Evolutionary conservation across 2,797 vertebrate species (phyloP), one percentile per base, ranked within the genome.

Genomic region (Aulostomus chinensis): DNA sequence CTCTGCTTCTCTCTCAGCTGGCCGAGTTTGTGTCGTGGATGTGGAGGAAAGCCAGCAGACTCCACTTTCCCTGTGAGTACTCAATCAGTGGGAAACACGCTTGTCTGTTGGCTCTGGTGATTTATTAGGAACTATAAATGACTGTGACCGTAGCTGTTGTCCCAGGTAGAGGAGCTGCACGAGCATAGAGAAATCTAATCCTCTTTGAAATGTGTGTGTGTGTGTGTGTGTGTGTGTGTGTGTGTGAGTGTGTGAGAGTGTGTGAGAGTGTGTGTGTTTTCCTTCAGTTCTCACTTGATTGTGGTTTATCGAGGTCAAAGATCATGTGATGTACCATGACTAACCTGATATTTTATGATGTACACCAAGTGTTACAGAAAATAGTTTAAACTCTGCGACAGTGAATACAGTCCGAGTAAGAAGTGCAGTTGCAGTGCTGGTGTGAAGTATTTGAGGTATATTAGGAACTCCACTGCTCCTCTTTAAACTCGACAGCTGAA

Each of bases 91-190:
- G 36, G 52, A 73, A 77, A 70, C 62, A 74, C 61, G 52, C 62
- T 71, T 79, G 76, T 78, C 81, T 78, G 60, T 69, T 74, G 63
- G 60, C 42, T 61, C 42, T 25, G 10, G 36, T 84, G 76, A 85
- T 88, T 83, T 72, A 87, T 85, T 67, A 56, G 49, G 38, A 63
- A 33, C 48, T 81, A 62, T 76, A 76, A 83, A 85, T 78, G 73
- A 78, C 34, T 70, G 43, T 8, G 49, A 67, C 45, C n/a, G 14
- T 25, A 29, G 58, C 52, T 61, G 26, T 81, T 63, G 77, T 45
- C n/a, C n/a, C 39, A 68, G 66, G 53, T 65, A 54, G 21, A 64
- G 42, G 31, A 47, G 43, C 62, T 13, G 21, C 29, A 39, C 35
- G 37, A 58, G 46, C 43, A 52, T 55, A 32, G 13, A 40, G 38